phyloP scores from a whole-genome alignment of 2,888 invertebrate species.

The Trimorus sp. region DNA sequence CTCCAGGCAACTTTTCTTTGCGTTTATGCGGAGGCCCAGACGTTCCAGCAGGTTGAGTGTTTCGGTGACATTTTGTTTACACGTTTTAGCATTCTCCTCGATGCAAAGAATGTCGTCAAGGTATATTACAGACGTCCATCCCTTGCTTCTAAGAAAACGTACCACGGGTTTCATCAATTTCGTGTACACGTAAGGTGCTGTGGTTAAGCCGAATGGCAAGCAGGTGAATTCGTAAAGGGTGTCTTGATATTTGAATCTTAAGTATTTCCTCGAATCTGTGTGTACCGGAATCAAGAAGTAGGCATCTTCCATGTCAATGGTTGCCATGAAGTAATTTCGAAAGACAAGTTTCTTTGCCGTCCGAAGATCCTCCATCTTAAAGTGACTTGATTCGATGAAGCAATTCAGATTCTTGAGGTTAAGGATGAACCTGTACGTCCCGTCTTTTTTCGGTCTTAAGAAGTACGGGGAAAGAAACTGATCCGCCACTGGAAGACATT shows the following conservation, averaged over 20 bases:
- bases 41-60: background rate
- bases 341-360: slow-evolving; percentile 7
- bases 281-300: slow-evolving; percentile 2
- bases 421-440: slow-evolving; percentile 2
- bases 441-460: slow-evolving; percentile 10
- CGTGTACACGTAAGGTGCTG: slow-evolving; percentile 11
- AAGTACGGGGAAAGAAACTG: slow-evolving; percentile 6
- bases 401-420: slow-evolving; percentile 1
- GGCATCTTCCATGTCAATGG: slow-evolving; percentile 7
- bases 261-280: background rate
- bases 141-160: slow-evolving; percentile 1
- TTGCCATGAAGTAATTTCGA: slow-evolving; percentile 1
- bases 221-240: slow-evolving; percentile 17
- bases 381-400: background rate
- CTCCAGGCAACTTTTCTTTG: background rate
- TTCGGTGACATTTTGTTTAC: background rate
- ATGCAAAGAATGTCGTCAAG: background rate
- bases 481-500: background rate
- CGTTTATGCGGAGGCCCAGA: slow-evolving; percentile 12
- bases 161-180: slow-evolving; percentile 22
- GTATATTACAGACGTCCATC: slow-evolving; percentile 19
- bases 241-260: background rate
- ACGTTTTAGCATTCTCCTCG: slow-evolving; percentile 1
- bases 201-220: slow-evolving; percentile 16
- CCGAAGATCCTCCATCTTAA: slow-evolving; percentile 11